phyloP scores from a whole-genome alignment of 2,113 vertebrate species.

The Callipepla californica region DNA sequence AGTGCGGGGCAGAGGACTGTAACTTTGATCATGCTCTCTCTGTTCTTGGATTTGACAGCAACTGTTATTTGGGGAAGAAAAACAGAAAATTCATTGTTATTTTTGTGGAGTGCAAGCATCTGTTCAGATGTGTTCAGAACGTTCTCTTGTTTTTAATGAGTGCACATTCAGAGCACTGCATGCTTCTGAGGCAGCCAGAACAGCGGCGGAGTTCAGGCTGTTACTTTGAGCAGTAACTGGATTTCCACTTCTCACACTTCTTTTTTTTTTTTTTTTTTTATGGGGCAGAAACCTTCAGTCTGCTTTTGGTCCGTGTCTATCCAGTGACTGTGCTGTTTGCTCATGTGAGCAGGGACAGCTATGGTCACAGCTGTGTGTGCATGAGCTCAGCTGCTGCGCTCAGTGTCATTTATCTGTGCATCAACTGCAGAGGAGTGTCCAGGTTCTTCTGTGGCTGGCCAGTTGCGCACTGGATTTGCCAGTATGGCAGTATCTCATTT shows the following conservation, averaged over 20 bases:
- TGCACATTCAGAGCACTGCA: background rate
- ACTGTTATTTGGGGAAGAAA: conserved; percentile 33
- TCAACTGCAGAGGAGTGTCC: background rate
- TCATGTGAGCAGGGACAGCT: background rate
- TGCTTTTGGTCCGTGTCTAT: background rate
- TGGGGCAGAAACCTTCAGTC: background rate
- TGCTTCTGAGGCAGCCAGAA: background rate
- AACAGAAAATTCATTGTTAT: background rate
- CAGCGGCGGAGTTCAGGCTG: background rate
- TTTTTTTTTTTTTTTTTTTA: background rate
- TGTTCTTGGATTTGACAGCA: conserved; percentile 10
- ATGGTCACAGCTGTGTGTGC: background rate
- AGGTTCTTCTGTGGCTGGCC: background rate
- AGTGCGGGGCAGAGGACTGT: background rate
- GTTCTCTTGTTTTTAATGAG: background rate
- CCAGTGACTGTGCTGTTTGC: background rate
- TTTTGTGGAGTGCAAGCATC: background rate
- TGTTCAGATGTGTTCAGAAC: conserved; percentile 11
- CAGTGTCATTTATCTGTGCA: background rate
- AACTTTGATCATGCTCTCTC: conserved; percentile 2
- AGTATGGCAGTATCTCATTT: background rate
- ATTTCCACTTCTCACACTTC: background rate
- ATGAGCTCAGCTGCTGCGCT: background rate
- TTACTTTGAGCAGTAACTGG: background rate
- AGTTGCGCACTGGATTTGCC: background rate